Base-by-base conservation (phyloP, 2,113 vertebrate genomes). In the Heterochromis multidens region DNA sequence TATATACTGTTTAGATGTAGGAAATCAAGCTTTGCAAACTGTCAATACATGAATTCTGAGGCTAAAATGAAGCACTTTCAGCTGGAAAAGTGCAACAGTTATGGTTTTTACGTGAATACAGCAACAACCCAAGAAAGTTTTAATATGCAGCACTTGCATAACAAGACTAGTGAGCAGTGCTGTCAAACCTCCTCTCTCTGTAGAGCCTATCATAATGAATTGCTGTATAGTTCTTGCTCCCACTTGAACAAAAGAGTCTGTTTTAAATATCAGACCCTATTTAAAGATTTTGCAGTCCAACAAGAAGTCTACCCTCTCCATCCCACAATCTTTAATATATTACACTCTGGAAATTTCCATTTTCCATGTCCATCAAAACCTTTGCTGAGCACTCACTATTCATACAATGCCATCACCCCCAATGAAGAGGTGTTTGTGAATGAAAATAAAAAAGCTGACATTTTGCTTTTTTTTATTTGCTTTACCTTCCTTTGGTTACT, bases 321-420 rank as follows among this genome's bases (percentile, higher is more conserved):
- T 84, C 87, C 81, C 60, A 60, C 78, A 62, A 91, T 90, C 67
- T 91, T 91, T 92, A 87, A 91, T 92, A 80, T 83, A 70, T 61
- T 85, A 49, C 85, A 77, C 65, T 91, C 46, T 70, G 63, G 65
- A 90, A 91, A 91, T 87, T 52, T 85, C 40, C 49, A 58, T 85
- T 87, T 90, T 81, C 60, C 67, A 63, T 6, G 88, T 91, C 89
- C 77, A 77, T 88, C 83, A 88, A 78, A 70, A 72, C 82, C 86
- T 92, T 86, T 88, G 87, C 92, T 92, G 91, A 95, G 89, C 85
- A 83, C 76, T 89, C 86, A 90, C 78, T 89, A 90, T 89, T 92
- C 85, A 65, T 83, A 93, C 87, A 91, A 89, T 93, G 90, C 87
- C 92, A 93, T 91, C 86, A 88, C 72, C 35, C 77, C 77, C 85